Base-by-base conservation (phyloP, 2,888 invertebrate species). In the Orthosia cruda region DNA sequence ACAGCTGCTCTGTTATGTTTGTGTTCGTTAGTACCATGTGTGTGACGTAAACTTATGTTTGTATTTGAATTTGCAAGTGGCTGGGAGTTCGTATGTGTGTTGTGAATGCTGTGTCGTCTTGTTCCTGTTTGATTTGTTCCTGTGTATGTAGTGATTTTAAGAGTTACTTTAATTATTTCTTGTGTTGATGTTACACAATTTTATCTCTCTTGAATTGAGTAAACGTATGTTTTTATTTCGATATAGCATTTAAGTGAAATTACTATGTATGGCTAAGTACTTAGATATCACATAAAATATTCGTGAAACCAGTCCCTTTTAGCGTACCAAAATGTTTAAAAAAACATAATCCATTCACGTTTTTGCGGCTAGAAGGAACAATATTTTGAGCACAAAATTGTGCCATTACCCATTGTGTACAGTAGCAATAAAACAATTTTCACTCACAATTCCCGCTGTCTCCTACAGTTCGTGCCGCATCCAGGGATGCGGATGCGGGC, bases 401-500 rank as follows among this genome's bases (percentile, higher is more conserved):
- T 63, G 18, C 40, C 47, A 16, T 49, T 49, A 26, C 12, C 50
- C 63, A 59, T 67, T 73, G 69, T 57, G 45, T 54, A 64, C n/a
- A 59, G 13, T 52, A 64, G 57, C 45, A 81, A 62, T 70, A 75
- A 82, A 74, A 69, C 23, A 58, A 77, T 65, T 70, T 58, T 73
- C 58, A 63, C 63, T 66, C 58, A 74, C 65, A 65, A 75, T 84
- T 69, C 45, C 65, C 87, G 89, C 88, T 79, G 20, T 40, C 64
- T 67, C 87, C 71, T 75, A 73, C 83, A 63, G 59, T 76, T 89
- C 71, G 71, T 20, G 49, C 54, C 63, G 45, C 80, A 66, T 85
- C 83, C 83, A 84, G 90, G 88, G 89, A 91, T 90, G 89, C 91
- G 92, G 91, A 92, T 90, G 91, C 89, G 89, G 89, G 90, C 88